A percentile compares a stretch with the other conserved stretches of the same genome.
Conservation (phyloP, 2,888 invertebrate species). For the Drosophila anceps region DNA sequence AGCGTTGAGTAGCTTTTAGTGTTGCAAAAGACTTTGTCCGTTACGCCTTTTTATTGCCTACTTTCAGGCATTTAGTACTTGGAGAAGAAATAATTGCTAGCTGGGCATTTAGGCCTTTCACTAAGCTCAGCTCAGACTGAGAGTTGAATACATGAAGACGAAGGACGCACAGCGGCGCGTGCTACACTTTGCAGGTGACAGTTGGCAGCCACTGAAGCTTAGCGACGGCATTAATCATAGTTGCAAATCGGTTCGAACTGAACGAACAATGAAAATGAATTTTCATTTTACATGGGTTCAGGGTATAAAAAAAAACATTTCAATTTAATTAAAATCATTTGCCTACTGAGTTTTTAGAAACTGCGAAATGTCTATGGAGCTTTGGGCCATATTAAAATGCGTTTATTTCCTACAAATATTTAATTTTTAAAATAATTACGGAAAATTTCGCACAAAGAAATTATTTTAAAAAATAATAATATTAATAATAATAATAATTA, state of each 20-base stretch:
- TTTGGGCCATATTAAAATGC: too few relatives aligned
- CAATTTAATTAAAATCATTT: background rate
- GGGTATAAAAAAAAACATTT: background rate
- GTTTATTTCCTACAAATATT: too few relatives aligned
- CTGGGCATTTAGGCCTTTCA: constrained; percentile 29
- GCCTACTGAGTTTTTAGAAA: background rate
- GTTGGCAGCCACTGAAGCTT: constrained; percentile 27
- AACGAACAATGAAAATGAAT: background rate
- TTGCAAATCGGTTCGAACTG: background rate
- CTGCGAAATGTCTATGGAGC: background rate
- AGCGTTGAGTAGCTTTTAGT: constrained; percentile 75
- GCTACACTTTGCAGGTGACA: constrained; percentile 37
- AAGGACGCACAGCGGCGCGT: background rate
- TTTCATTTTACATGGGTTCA: too few relatives aligned
- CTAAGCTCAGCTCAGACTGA: constrained; percentile 29
- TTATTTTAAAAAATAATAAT: too few relatives aligned
- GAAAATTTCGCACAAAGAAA: too few relatives aligned
- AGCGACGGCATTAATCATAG: constrained; percentile 6
- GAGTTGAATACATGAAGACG: background rate
- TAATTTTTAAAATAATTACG: too few relatives aligned
- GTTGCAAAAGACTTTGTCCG: constrained; percentile 63
- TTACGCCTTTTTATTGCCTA: constrained; percentile 53
- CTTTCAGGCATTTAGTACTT: constrained; percentile 49
- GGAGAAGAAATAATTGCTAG: constrained; percentile 57
- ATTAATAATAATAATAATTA: too few relatives aligned